phyloP scores from a whole-genome alignment of 2,888 invertebrate species.

The Choristoneura rosaceana region DNA sequence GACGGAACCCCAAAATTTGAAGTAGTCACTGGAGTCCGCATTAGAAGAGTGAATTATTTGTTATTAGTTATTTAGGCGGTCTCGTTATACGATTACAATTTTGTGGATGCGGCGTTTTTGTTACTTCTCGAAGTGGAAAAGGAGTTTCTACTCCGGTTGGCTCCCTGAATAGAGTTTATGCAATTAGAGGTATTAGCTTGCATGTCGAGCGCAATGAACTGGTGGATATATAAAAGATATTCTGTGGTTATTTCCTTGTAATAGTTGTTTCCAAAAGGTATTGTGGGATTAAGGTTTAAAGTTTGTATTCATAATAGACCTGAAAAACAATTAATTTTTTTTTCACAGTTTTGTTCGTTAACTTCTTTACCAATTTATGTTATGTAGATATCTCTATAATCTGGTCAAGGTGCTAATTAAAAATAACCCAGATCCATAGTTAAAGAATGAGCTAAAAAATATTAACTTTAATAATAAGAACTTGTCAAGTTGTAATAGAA shows the following conservation, averaged over 20 bases:
- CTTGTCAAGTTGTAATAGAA: slow-evolving; percentile 10
- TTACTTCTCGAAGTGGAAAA: slow-evolving; percentile 65
- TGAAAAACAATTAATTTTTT: background rate
- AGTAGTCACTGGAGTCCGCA: slow-evolving; percentile 48
- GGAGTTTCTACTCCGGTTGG: slow-evolving; percentile 73
- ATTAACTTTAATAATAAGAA: background rate
- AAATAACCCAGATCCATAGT: too few species aligned
- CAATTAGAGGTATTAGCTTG: slow-evolving; percentile 72
- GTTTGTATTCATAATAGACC: background rate
- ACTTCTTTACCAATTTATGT: too few species aligned
- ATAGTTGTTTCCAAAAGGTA: slow-evolving; percentile 44
- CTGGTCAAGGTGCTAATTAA: too few species aligned
- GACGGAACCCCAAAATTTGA: slow-evolving; percentile 48
- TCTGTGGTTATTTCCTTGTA: slow-evolving; percentile 35
- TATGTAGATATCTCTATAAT: too few species aligned
- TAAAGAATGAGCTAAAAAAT: background rate
- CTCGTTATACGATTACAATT: slow-evolving; percentile 71
- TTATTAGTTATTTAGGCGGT: slow-evolving; percentile 69
- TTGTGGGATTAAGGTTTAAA: background rate
- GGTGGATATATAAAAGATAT: slow-evolving; percentile 46
- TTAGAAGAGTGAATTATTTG: slow-evolving; percentile 73
- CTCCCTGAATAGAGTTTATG: slow-evolving; percentile 73
- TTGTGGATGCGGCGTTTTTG: slow-evolving; percentile 69
- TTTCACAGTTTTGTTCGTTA: too few species aligned
- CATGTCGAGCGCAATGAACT: slow-evolving; percentile 57